These are phyloP conservation scores for Limosa lapponica DNA, from an alignment of 2,797 vertebrate species.

Conservation along the genomic window DNA sequence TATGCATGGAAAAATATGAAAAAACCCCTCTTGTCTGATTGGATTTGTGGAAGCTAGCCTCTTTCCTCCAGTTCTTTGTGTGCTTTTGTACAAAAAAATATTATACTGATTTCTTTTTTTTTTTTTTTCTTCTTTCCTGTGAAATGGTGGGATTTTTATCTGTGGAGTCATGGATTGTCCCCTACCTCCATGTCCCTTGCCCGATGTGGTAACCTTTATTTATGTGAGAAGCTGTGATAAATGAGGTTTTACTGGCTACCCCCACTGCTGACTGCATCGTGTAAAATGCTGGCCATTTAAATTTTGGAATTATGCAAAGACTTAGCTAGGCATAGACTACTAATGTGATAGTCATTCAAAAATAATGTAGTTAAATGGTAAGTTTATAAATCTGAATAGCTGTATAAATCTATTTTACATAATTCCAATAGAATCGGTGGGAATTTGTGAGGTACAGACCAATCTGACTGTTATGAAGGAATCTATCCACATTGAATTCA, in stretches of 20 bases:
- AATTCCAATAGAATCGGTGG: constrained; percentile 57
- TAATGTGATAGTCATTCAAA: not conserved
- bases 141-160: not conserved
- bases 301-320: not conserved
- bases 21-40: not conserved
- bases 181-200: rapidly evolving
- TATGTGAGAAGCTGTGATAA: not conserved
- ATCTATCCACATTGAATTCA: constrained; percentile 85
- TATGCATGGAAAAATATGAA: not conserved
- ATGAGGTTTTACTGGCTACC: not conserved
- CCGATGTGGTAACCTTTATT: not conserved
- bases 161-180: not conserved
- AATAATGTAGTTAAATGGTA: not conserved
- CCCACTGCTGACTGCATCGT: not conserved
- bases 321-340: not conserved
- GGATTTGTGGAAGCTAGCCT: not conserved
- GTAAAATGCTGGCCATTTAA: not conserved
- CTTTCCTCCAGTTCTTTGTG: not conserved
- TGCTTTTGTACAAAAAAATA: not conserved
- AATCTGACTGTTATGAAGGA: constrained; percentile 59
- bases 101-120: not conserved
- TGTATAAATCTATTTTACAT: not conserved
- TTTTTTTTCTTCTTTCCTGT: not conserved
- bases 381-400: not conserved
- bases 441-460: constrained; percentile 76